phyloP scores from a whole-genome alignment of 2,888 invertebrate species.

The Chrysolina oricalcia region DNA sequence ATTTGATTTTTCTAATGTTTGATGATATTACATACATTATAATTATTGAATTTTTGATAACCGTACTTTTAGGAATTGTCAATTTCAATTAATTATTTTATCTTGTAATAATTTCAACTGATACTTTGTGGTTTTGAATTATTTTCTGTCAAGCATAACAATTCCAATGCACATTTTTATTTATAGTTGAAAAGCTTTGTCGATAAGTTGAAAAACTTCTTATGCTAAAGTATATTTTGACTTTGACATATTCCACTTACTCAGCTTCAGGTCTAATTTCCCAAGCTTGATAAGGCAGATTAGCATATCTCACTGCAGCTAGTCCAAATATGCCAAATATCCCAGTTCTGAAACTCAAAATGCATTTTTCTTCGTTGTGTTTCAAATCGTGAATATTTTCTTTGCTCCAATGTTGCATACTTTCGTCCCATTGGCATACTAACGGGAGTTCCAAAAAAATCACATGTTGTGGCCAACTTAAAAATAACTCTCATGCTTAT shows the following conservation, averaged over 20 bases:
- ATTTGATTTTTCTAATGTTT: too few species aligned
- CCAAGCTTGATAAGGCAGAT: constrained; percentile 91
- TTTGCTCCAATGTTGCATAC: constrained; percentile 64
- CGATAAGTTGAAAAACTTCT: too few species aligned
- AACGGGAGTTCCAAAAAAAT: constrained; percentile 69
- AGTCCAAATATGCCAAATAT: constrained; percentile 81
- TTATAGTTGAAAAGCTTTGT: too few species aligned
- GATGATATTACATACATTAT: too few species aligned
- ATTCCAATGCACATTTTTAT: too few species aligned
- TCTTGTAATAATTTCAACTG: too few species aligned
- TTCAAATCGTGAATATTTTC: constrained; percentile 72
- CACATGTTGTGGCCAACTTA: constrained; percentile 66
- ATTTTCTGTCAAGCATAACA: too few species aligned
- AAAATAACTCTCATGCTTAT: constrained; percentile 27
- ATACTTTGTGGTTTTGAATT: too few species aligned
- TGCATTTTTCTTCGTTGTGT: constrained; percentile 89
- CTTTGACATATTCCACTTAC: constrained; percentile 70
- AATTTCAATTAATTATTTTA: too few species aligned
- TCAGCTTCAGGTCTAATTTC: constrained; percentile 82
- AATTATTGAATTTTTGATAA: too few species aligned
- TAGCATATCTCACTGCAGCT: constrained; percentile 83
- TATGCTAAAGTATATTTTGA: too few species aligned
- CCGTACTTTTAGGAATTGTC: too few species aligned
- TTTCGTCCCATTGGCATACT: constrained; percentile 67
- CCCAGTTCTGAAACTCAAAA: constrained; percentile 84